phyloP scores from a whole-genome alignment of 2,797 vertebrate species.

The Sebastes oblongus region DNA sequence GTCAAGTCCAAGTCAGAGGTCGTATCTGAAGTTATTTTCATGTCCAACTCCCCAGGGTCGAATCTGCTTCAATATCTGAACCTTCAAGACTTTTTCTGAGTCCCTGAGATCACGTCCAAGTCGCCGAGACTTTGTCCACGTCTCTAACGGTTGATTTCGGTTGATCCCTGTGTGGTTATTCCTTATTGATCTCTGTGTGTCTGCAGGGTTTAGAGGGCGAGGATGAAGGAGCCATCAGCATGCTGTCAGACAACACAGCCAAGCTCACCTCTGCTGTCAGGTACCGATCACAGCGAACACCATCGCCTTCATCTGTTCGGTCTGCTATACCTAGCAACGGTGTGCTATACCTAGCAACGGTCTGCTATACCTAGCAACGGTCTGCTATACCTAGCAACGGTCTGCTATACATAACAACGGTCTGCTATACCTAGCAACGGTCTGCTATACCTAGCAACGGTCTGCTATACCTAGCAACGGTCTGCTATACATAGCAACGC shows the following conservation, averaged over 20 bases:
- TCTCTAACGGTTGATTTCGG: background rate
- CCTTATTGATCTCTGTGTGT: conserved; percentile 15
- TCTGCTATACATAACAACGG: too few species aligned
- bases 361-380: too few species aligned
- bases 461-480: too few species aligned
- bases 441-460: too few species aligned
- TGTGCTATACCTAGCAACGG: too few species aligned
- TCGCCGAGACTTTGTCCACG: background rate
- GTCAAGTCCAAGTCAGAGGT: background rate
- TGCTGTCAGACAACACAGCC: conserved; percentile 98
- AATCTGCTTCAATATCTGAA: background rate
- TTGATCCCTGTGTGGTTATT: background rate
- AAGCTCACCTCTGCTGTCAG: conserved; percentile 98
- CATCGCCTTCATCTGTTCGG: background rate
- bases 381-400: too few species aligned
- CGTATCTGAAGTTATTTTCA: background rate
- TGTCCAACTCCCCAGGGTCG: too few species aligned
- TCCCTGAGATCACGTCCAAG: background rate
- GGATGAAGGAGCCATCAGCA: conserved; percentile 98
- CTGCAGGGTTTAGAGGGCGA: conserved; percentile 91
- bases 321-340: too few species aligned
- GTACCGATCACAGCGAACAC: conserved; percentile 66
- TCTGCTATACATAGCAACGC: too few species aligned
- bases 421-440: too few species aligned
- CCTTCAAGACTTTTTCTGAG: background rate